Evolutionary conservation across 2,888 invertebrate genomes (phyloP), one percentile per base, ranked within the genome.

Genomic region (Ophioninae sp.): DNA sequence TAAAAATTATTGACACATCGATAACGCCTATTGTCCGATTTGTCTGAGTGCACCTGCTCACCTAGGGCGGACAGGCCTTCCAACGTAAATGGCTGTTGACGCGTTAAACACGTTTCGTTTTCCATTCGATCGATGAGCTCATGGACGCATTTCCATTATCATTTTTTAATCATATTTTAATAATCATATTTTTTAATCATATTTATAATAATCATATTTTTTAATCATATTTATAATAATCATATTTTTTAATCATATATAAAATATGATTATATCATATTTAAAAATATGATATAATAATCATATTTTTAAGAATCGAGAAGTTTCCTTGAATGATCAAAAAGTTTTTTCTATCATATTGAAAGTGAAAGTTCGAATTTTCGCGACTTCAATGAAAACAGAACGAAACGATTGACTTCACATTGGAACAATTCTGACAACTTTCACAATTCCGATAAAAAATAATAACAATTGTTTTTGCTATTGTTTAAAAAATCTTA

Each of bases 11-110:
- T 56, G 69, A 79, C 57, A 65, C 69, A 75, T 82, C 79, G 61
- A 82, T 75, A 75, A 83, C 75, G 79, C 67, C 79, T 79, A 67
- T 72, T 70, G 61, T 79, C 76, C 37, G 44, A 64, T 69, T 20
- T 67, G 39, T 75, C 39, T 41, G 59, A 50, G 72, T 62, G 79
- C 82, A 83, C 79, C 79, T 82, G 82, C 57, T 64, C 65, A 56
- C 61, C 61, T 65, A 76, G 57, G 23, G 75, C 41, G 67, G 79
- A 30, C n/a, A 20, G n/a, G 23, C 56, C n/a, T 64, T 57, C 57
- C 68, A 61, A 44, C 77, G 72, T 67, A 67, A n/a, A 79, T 83
- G 70, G 75, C 13, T 59, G 75, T 64, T n/a, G 69, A 74, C 68
- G 64, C 30, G 68, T 57, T n/a, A 62, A 70, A 82, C 75, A 68